phyloP scores from a whole-genome alignment of 1,140 invertebrate species.

The Pristionchus pacificus region DNA sequence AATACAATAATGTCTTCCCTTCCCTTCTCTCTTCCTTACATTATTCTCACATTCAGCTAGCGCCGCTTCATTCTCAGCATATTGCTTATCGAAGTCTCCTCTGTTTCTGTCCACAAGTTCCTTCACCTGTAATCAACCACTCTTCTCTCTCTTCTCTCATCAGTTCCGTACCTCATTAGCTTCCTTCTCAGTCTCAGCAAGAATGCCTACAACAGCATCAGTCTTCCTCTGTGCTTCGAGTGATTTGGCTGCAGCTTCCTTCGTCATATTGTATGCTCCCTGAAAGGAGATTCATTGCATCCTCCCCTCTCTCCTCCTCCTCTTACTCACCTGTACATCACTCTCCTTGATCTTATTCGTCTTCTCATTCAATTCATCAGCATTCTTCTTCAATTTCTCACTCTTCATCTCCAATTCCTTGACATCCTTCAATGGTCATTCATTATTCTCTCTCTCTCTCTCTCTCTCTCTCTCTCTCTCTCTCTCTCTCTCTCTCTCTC shows the following conservation, averaged over 20 bases:
- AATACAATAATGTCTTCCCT: background rate
- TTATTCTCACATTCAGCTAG: conserved; percentile 37
- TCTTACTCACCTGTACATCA: conserved; percentile 43
- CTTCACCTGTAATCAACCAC: conserved; percentile 15
- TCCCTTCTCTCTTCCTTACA: background rate
- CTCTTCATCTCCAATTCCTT: conserved; percentile 35
- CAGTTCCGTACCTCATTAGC: conserved; percentile 23
- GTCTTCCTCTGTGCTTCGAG: conserved; percentile 29
- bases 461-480: background rate
- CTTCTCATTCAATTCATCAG: conserved; percentile 44
- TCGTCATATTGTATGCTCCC: conserved; percentile 54
- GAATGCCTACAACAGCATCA: conserved; percentile 29
- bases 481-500: too few species aligned
- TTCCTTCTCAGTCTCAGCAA: conserved; percentile 33
- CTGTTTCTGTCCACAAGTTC: conserved; percentile 47
- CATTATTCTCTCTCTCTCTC: conserved; percentile 7
- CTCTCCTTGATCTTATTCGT: conserved; percentile 46
- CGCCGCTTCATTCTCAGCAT: conserved; percentile 46
- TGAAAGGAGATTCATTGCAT: conserved; percentile 15
- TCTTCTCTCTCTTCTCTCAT: too few species aligned
- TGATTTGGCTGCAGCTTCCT: conserved; percentile 41
- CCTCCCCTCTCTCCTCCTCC: too few species aligned
- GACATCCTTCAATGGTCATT: conserved; percentile 35
- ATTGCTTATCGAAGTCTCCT: conserved; percentile 52
- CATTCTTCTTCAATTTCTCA: conserved; percentile 32